Conservation (phyloP, 2,888 invertebrate species). For the Cyclophora albipunctata region DNA sequence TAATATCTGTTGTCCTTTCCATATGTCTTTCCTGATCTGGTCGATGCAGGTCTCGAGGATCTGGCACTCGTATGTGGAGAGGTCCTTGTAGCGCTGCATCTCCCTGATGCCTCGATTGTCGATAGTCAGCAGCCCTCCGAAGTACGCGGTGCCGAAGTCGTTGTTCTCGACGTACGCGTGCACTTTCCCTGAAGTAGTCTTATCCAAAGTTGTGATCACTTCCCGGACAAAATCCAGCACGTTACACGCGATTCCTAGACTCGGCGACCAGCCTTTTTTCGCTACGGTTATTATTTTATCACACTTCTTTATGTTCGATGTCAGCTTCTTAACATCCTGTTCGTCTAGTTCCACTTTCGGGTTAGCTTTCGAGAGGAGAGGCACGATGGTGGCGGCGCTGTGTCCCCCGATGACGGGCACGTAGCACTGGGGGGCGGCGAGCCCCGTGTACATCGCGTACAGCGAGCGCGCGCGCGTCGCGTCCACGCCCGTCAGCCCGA, state of each 20-base stretch:
- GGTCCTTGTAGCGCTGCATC: slow-evolving; percentile 39
- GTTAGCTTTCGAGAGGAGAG: slow-evolving; percentile 82
- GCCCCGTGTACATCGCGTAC: slow-evolving; percentile 78
- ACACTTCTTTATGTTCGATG: slow-evolving; percentile 67
- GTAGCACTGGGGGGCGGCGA: slow-evolving; percentile 78
- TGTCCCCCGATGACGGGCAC: slow-evolving; percentile 89
- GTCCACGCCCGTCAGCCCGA: slow-evolving; percentile 86
- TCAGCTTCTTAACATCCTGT: slow-evolving; percentile 51
- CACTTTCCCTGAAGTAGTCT: slow-evolving; percentile 31
- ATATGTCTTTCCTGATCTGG: slow-evolving; percentile 43
- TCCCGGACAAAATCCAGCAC: slow-evolving; percentile 75
- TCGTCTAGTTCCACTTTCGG: slow-evolving; percentile 69
- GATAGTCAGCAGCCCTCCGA: slow-evolving; percentile 43
- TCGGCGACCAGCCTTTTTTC: slow-evolving; percentile 74
- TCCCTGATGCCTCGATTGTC: slow-evolving; percentile 36
- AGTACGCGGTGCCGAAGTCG: slow-evolving; percentile 52
- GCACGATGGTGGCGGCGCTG: slow-evolving; percentile 82
- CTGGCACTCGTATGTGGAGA: slow-evolving; percentile 41
- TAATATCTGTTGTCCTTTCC: slow-evolving; percentile 40
- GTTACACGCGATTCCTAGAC: slow-evolving; percentile 80
- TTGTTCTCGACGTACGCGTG: slow-evolving; percentile 54
- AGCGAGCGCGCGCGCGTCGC: slow-evolving; percentile 84
- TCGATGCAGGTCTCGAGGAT: slow-evolving; percentile 42
- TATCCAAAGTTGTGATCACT: slow-evolving; percentile 62
- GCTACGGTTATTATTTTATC: slow-evolving; percentile 78